A percentile compares a stretch with the other conserved stretches of the same genome.
phyloP scores from a whole-genome alignment of 23 tunicate genomes.

The Corella eumyota region DNA sequence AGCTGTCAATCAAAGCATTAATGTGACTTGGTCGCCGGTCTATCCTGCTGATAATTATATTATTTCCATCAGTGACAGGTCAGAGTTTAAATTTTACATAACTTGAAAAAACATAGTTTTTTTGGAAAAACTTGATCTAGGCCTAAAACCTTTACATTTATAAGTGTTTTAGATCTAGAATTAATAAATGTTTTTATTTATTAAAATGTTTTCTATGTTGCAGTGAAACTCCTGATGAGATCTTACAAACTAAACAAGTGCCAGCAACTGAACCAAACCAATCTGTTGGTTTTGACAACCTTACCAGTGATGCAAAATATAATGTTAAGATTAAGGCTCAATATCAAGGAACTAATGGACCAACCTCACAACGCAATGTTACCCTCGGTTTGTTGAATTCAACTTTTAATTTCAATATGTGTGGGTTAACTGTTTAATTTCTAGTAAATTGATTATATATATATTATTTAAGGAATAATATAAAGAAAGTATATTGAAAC shows the following conservation, averaged over 20 bases:
- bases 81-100: too few relatives aligned
- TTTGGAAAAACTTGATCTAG: too few relatives aligned
- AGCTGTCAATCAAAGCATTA: not conserved
- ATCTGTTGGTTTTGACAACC: not conserved
- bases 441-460: too few relatives aligned
- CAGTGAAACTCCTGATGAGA: not conserved
- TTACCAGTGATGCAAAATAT: not conserved
- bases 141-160: too few relatives aligned
- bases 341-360: constrained; percentile 1
- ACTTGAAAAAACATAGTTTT: too few relatives aligned
- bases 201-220: not conserved
- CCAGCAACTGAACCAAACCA: not conserved
- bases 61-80: constrained; percentile 7
- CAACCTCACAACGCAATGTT: not conserved
- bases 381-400: too few relatives aligned
- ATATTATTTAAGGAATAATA: too few relatives aligned
- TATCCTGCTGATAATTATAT: constrained; percentile 10
- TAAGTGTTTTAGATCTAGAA: too few relatives aligned
- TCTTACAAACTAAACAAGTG: not conserved
- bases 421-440: too few relatives aligned
- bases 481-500: too few relatives aligned
- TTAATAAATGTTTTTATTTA: too few relatives aligned
- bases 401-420: too few relatives aligned
- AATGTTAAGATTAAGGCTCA: not conserved
- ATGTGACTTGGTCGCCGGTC: constrained; percentile 8